Evolutionary conservation across 2,797 vertebrate species (phyloP).

Genomic region (Rhinophrynus dorsalis): DNA sequence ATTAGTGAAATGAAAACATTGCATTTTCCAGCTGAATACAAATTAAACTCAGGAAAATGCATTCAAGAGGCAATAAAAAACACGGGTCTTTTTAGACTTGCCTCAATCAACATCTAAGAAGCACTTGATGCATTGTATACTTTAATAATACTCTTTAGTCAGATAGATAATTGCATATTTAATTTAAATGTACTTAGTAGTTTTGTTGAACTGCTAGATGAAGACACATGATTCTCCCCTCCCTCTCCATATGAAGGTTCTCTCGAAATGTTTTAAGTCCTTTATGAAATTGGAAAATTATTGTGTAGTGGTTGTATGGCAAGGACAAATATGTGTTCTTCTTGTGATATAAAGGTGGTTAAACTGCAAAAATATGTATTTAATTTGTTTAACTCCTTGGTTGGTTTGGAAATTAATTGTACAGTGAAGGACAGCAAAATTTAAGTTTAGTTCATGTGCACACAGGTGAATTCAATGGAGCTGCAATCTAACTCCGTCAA

Average conservation of each 20-base stretch:
- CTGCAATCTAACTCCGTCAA: too few species aligned
- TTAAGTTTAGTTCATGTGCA: too few species aligned
- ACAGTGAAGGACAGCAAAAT: too few species aligned
- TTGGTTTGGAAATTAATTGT: too few species aligned
- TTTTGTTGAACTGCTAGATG: background rate
- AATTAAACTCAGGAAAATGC: background rate
- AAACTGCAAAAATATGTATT: too few species aligned
- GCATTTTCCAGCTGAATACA: background rate
- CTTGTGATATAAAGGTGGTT: too few species aligned
- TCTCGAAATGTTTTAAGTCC: background rate
- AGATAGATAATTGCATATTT: conserved; percentile 17
- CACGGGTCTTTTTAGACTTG: background rate
- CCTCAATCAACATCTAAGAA: background rate
- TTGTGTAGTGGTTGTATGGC: background rate
- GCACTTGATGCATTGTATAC: background rate
- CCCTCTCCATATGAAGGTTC: conserved; percentile 35
- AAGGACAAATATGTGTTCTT: background rate
- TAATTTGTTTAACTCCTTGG: too few species aligned
- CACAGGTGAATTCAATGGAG: too few species aligned
- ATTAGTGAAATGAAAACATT: background rate
- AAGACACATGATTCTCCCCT: conserved; percentile 39
- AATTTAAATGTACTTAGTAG: conserved; percentile 3
- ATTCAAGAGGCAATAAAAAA: background rate
- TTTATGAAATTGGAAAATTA: background rate
- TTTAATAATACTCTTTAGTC: background rate